Conservation (phyloP, 2,797 vertebrate genomes). For the Erithacus rubecula region DNA sequence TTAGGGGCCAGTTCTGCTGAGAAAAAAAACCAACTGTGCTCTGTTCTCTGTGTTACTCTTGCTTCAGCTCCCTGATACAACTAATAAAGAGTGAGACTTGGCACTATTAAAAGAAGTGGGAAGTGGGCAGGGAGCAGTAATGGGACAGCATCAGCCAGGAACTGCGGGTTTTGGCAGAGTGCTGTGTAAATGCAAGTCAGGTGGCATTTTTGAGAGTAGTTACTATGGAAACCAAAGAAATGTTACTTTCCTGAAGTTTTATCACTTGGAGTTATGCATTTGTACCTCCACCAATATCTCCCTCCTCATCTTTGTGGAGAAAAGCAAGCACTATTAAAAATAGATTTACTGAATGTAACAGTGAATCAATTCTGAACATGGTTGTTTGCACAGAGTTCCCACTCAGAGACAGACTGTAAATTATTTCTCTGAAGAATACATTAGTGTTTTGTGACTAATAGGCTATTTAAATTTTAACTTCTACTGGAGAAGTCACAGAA, state of each 20-base stretch:
- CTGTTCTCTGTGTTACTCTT: neutral
- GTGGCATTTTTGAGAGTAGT: neutral
- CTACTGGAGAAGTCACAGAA: neutral
- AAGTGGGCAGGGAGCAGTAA: neutral
- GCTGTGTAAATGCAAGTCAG: neutral
- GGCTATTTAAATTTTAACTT: constrained; percentile 1
- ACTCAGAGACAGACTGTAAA: neutral
- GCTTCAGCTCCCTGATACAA: neutral
- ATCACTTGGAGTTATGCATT: neutral
- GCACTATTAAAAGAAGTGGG: neutral
- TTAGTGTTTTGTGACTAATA: neutral
- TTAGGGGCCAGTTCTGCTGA: accelerated
- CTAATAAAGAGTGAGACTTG: neutral
- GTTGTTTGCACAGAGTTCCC: neutral
- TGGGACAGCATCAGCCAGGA: neutral
- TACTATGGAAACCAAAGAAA: constrained; percentile 12
- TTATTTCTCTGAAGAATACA: constrained; percentile 19
- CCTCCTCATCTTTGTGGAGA: neutral
- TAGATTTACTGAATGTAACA: constrained; percentile 7
- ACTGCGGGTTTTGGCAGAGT: neutral
- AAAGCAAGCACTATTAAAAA: constrained; percentile 37
- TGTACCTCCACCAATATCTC: neutral
- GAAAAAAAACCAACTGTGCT: accelerated
- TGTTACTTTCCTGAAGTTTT: constrained; percentile 12
- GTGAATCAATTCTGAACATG: neutral